Base-by-base conservation (phyloP, 2,113 vertebrate genomes). In the Camelus bactrianus region DNA sequence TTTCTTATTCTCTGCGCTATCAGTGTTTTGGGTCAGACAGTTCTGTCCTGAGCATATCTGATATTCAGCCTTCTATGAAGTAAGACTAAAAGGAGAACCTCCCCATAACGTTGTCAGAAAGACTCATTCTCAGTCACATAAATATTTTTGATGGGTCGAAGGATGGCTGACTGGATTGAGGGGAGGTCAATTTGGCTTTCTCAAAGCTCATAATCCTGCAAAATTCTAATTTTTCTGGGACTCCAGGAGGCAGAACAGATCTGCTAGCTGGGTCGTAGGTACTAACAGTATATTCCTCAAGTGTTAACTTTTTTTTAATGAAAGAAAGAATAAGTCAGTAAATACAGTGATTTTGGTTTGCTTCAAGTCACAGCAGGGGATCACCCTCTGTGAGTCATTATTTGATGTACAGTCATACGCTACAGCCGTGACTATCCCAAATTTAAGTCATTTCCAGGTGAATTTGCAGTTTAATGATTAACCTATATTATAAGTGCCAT, bases 381-480 rank as follows among this genome's bases (percentile, higher is more conserved):
- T 87, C 17, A n/a, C 72, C 82, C 54, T 52, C 0, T 5, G 8
- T 81, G 70, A 96, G 75, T 96, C 96, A 96, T 16, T 96, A 48
- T 76, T 90, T 88, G 79, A 77, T 42, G 48, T 87, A 65, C 64
- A 56, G 2, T 90, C 77, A 50, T 62, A 42, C 14, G 14, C 26
- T 56, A 30, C 5, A 20, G 50, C 72, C n/a, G 16, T n/a, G 32
- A 96, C 76, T 75, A 10, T 87, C 52, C 76, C 67, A 56, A n/a
- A 75, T 96, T 65, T 93, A 91, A 91, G 92, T 96, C 96, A 96
- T 94, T 97, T 97, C 88, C 76, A 94, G 80, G 80, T 64, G 93
- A 92, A 95, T 89, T 62, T 50, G 32, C 75, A 96, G 96, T 46
- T 96, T 62, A 97, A 97, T 96, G 65, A 95, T 97, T 98, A 96